phyloP scores from a whole-genome alignment of 2,797 vertebrate genomes.

The Simalia tracyae region DNA sequence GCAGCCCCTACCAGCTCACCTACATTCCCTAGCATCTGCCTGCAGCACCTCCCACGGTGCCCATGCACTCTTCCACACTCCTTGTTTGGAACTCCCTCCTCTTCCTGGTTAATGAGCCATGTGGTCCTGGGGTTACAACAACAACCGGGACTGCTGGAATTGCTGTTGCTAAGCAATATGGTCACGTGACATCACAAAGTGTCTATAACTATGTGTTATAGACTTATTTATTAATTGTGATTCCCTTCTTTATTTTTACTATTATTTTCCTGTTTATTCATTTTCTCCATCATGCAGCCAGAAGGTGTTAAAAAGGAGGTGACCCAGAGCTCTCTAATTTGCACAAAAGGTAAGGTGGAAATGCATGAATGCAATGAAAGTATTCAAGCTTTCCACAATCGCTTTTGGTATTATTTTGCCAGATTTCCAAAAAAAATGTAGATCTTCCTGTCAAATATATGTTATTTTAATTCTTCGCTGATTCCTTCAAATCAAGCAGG shows the following conservation, averaged over 20 bases:
- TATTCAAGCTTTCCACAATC: neutral
- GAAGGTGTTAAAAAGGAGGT: constrained; percentile 74
- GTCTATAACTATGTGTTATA: neutral
- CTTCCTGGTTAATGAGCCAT: too few species aligned
- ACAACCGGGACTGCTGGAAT: too few species aligned
- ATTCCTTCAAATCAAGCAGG: neutral
- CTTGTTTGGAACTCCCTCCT: too few species aligned
- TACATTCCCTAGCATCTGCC: too few species aligned
- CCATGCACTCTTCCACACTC: too few species aligned
- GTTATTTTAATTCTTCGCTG: neutral
- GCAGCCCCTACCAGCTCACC: too few species aligned
- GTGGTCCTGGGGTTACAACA: too few species aligned
- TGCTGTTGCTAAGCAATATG: too few species aligned
- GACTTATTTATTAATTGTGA: too few species aligned
- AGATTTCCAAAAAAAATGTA: neutral
- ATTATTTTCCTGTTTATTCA: constrained; percentile 30
- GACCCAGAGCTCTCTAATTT: constrained; percentile 70
- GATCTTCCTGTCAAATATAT: neutral
- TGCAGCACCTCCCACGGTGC: too few species aligned
- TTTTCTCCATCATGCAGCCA: constrained; percentile 58
- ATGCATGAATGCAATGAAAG: neutral
- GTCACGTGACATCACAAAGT: too few species aligned
- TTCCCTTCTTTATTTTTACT: neutral
- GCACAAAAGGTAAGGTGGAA: constrained; percentile 69
- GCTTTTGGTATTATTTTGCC: neutral